Percentiles rank a stretch among this genome's conserved stretches.
Evolutionary conservation across 2,113 vertebrate species (phyloP).

Genomic region (Hypanus sabinus): DNA sequence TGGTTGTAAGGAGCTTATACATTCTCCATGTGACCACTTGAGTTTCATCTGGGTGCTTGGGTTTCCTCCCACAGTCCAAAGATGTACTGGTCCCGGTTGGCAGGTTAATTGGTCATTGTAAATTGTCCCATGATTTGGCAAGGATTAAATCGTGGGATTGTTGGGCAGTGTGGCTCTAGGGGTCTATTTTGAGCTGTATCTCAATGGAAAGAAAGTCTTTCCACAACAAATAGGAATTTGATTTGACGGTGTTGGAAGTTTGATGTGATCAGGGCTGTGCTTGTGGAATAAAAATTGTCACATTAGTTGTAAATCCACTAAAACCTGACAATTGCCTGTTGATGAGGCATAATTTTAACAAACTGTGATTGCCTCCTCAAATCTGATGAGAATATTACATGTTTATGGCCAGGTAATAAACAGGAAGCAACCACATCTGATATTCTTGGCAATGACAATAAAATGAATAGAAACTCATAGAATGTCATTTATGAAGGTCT

Average conservation of each 20-base stretch:
- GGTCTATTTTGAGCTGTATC: too few species aligned
- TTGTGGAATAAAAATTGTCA: neutral
- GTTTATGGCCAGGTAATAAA: neutral
- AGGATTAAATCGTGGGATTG: too few species aligned
- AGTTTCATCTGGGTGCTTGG: too few species aligned
- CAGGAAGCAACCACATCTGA: neutral
- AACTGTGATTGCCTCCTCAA: neutral
- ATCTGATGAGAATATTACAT: neutral
- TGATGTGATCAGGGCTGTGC: neutral
- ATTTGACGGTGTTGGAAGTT: neutral
- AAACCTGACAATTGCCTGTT: neutral
- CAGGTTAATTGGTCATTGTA: too few species aligned
- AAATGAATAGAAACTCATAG: neutral
- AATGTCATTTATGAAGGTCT: neutral
- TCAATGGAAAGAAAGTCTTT: neutral
- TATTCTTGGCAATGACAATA: neutral
- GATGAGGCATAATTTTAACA: neutral
- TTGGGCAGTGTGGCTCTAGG: too few species aligned
- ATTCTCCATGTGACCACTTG: too few species aligned
- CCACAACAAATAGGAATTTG: neutral
- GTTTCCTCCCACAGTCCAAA: too few species aligned
- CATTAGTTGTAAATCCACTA: neutral
- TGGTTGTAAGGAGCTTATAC: too few species aligned
- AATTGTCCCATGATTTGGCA: too few species aligned
- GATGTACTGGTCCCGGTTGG: too few species aligned